Evolutionary conservation across 2,113 vertebrate genomes (phyloP), one percentile per base, ranked within the genome.

Genomic region (Dascyllus trimaculatus): DNA sequence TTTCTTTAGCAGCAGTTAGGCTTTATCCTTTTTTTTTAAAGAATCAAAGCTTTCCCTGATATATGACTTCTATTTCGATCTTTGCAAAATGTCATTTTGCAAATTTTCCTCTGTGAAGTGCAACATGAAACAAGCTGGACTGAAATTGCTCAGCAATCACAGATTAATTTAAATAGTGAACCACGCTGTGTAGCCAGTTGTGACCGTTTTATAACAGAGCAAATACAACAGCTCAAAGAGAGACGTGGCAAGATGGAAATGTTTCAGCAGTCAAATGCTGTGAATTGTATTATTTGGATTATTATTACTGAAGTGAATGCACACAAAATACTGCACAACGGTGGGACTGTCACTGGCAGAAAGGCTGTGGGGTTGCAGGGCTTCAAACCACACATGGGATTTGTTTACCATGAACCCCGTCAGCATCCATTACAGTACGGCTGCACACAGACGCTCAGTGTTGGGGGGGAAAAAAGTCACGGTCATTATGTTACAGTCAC

Each of bases 41-140:
- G 46, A 43, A 32, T 40, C 1, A 32, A 25, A 52, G 52, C 35
- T 60, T 82, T 70, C n/a, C 22, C 38, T 56, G 52, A 58, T 51
- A 71, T 11, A 24, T 85, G 19, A 3, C 53, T 62, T 29, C 26
- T 52, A 49, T 62, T 17, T 61, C n/a, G 1, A 18, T 63, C 29
- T 71, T 80, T 57, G 52, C 13, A 49, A 88, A 87, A 88, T 79
- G 74, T 81, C 48, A 63, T 40, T 72, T 61, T 40, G 76, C 43
- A 26, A 40, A 22, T 45, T 24, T 54, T 25, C 38, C 21, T 51
- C n/a, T 45, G 48, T 11, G 24, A 35, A 48, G 17, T 15, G 40
- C 19, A 43, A 22, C 1, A 26, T 17, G 5, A 51, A 78, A 75
- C 24, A 53, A 65, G 10, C 26, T 26, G 24, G 25, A 40, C 14